A percentile compares a stretch with the other conserved stretches of the same genome.
Evolutionary conservation across 2,797 vertebrate genomes (phyloP).

Genomic region (Melanotaenia maccullochi): DNA sequence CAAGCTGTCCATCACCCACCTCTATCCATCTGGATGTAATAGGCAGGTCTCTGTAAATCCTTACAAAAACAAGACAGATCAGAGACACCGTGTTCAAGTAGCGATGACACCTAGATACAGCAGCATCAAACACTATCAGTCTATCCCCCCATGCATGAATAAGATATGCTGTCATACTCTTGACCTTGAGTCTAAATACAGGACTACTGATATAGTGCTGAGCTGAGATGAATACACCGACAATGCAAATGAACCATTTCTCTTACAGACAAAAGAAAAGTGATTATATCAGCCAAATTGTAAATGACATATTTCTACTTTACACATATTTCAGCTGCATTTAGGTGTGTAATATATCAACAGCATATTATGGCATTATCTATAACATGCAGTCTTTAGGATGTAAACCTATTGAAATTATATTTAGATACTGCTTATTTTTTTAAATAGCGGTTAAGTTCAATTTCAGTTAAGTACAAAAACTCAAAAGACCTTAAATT

Average conservation of each 20-base stretch:
- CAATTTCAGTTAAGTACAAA: conserved; percentile 8
- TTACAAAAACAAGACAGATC: conserved; percentile 41
- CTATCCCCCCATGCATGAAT: conserved; percentile 35
- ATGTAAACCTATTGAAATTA: neutral
- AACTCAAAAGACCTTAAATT: neutral
- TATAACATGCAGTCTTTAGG: neutral
- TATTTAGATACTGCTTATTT: neutral
- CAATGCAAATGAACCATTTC: neutral
- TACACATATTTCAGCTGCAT: conserved; percentile 9
- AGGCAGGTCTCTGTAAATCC: conserved; percentile 52
- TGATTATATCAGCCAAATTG: conserved; percentile 17
- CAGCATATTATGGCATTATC: neutral
- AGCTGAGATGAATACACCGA: conserved; percentile 13
- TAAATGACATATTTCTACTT: conserved; percentile 22
- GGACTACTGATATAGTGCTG: conserved; percentile 1
- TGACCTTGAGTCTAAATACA: conserved; percentile 53
- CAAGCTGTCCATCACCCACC: conserved; percentile 61
- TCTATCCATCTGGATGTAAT: conserved; percentile 56
- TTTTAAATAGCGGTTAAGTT: conserved; percentile 4
- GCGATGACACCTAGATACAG: conserved; percentile 34
- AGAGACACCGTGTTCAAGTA: conserved; percentile 27
- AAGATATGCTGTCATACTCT: conserved; percentile 42
- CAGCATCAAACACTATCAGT: conserved; percentile 27
- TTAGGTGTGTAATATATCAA: neutral
- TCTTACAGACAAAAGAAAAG: neutral